A percentile compares a stretch with the other conserved stretches of the same genome.
Conservation (phyloP, 1,140 invertebrate genomes). For the Dendrolimus punctatus region DNA sequence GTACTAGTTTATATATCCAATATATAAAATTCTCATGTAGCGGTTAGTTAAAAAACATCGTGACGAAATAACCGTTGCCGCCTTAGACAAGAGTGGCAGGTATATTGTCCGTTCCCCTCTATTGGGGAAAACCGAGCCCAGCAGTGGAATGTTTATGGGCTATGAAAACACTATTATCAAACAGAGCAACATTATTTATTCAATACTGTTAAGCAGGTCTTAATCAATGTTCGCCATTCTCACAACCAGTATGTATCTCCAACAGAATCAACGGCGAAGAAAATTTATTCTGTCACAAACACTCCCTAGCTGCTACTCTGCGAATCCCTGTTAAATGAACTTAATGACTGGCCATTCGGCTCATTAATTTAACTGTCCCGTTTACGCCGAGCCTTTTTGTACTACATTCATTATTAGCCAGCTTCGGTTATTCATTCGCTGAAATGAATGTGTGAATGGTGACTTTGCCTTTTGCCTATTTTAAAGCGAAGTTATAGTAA, state of each 20-base stretch:
- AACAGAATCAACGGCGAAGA: slow-evolving; percentile 14
- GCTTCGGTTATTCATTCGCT: slow-evolving; percentile 8
- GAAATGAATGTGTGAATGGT: slow-evolving; percentile 11
- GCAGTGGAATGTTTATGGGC: too few relatives aligned
- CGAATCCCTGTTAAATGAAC: slow-evolving; percentile 26
- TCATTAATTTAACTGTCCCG: slow-evolving; percentile 26
- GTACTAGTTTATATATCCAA: too few relatives aligned
- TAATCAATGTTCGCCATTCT: not conserved
- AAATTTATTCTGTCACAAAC: slow-evolving; percentile 29
- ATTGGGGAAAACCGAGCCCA: too few relatives aligned
- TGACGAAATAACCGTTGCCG: too few relatives aligned
- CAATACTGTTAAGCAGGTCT: not conserved
- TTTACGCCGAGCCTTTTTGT: slow-evolving; percentile 21
- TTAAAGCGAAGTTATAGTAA: not conserved
- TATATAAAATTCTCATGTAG: too few relatives aligned
- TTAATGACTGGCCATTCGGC: slow-evolving; percentile 27
- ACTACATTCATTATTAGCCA: slow-evolving; percentile 20
- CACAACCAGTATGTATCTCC: not conserved
- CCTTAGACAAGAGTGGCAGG: too few relatives aligned
- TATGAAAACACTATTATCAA: too few relatives aligned
- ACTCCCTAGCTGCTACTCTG: slow-evolving; percentile 17
- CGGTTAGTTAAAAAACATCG: too few relatives aligned
- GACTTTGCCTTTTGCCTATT: not conserved
- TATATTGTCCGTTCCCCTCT: too few relatives aligned
- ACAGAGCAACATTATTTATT: too few relatives aligned